Percentiles rank a stretch among this genome's conserved stretches.
These are phyloP conservation scores for Neotoxoptera formosana DNA, from an alignment of 1,140 invertebrate species.

Conservation along the genomic window DNA sequence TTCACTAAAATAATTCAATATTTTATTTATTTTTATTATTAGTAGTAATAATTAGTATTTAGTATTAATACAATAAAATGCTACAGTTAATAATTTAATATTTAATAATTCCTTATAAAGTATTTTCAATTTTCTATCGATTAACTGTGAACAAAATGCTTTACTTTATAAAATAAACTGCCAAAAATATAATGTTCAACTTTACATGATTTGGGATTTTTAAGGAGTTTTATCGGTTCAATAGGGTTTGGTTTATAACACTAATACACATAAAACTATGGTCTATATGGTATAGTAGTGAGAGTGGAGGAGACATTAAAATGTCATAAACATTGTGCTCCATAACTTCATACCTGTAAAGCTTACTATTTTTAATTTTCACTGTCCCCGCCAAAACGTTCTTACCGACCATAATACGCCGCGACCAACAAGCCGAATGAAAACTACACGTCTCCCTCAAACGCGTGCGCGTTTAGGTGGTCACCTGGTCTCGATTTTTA, in stretches of 20 bases:
- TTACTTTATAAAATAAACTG: neutral
- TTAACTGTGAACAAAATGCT: neutral
- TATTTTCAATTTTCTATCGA: neutral
- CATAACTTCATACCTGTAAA: neutral
- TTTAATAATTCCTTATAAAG: neutral
- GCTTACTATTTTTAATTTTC: neutral
- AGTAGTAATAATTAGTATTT: too few species aligned
- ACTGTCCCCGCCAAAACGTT: neutral
- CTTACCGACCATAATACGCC: neutral
- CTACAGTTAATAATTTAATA: neutral
- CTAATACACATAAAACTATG: neutral
- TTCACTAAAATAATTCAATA: too few species aligned
- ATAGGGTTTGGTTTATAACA: neutral
- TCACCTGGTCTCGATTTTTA: neutral
- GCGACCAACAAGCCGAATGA: neutral
- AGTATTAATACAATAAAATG: neutral
- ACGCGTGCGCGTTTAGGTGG: neutral
- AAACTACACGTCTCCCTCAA: neutral
- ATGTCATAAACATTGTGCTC: neutral
- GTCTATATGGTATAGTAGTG: neutral
- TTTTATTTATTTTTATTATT: too few species aligned
- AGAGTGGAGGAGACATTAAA: neutral
- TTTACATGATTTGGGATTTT: neutral
- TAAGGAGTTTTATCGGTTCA: neutral
- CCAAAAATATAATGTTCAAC: neutral